phyloP scores from a whole-genome alignment of 2,888 invertebrate species.

The Meghimatium bilineatum region DNA sequence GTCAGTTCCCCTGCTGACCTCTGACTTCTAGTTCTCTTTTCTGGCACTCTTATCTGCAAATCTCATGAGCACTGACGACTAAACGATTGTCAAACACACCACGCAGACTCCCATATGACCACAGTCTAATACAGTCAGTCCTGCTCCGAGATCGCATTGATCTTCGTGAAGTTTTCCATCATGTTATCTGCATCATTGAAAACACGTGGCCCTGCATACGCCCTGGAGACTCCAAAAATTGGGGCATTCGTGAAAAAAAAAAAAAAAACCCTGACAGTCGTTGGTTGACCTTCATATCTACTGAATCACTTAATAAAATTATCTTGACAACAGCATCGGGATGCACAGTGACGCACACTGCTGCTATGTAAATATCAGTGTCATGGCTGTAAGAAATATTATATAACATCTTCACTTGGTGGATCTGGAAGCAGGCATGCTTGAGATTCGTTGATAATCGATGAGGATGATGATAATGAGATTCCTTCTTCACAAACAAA shows the following conservation, averaged over 20 bases:
- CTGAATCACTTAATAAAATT: slow-evolving; percentile 7
- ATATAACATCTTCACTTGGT: too few relatives aligned
- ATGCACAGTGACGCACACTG: background rate
- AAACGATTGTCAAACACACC: background rate
- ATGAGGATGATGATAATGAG: too few relatives aligned
- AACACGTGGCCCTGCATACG: slow-evolving; percentile 22
- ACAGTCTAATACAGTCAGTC: background rate
- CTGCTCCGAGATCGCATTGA: background rate
- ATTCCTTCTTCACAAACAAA: too few relatives aligned
- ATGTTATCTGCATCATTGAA: slow-evolving; percentile 20
- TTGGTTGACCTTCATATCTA: slow-evolving; percentile 17
- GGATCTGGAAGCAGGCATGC: too few relatives aligned
- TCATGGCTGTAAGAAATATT: too few relatives aligned
- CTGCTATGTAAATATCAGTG: background rate
- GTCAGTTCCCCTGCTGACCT: background rate
- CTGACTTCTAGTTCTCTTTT: background rate
- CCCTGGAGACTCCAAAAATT: background rate
- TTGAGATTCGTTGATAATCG: too few relatives aligned
- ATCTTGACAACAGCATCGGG: background rate
- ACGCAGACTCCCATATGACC: background rate
- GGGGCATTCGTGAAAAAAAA: background rate
- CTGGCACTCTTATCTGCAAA: background rate
- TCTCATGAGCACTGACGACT: background rate
- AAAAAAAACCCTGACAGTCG: background rate
- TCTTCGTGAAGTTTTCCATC: background rate